phyloP scores from a whole-genome alignment of 2,888 invertebrate species.

The Aphidius colemani region DNA sequence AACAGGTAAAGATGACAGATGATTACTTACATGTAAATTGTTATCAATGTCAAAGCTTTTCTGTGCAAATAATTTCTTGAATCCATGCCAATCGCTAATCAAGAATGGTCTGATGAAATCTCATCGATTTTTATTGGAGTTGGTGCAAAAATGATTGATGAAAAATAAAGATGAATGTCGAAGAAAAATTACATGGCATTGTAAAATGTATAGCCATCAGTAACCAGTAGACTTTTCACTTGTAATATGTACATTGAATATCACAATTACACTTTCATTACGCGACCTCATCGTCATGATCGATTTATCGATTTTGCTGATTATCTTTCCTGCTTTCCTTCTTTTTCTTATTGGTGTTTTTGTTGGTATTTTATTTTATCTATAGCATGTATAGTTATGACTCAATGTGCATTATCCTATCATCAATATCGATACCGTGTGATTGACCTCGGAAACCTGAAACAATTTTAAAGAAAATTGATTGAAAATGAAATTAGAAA shows the following conservation, averaged over 20 bases:
- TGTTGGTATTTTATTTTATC: slow-evolving; percentile 1
- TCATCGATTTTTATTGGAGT: neutral
- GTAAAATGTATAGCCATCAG: neutral
- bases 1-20: no score
- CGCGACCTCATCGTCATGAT: slow-evolving; percentile 30
- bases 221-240: slow-evolving; percentile 9
- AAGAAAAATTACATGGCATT: neutral
- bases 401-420: neutral
- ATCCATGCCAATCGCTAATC: neutral
- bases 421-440: slow-evolving; percentile 19
- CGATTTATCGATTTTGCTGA: slow-evolving; percentile 35
- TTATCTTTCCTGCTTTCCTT: slow-evolving; percentile 25
- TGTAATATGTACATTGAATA: slow-evolving; percentile 22
- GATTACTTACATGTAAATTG: no score
- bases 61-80: no score
- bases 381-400: neutral
- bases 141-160: neutral
- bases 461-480: no score
- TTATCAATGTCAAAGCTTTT: no score
- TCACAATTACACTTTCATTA: slow-evolving; percentile 34
- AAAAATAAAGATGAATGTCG: neutral
- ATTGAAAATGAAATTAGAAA: no score
- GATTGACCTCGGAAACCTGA: slow-evolving; percentile 14
- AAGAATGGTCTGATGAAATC: neutral
- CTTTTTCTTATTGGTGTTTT: neutral